Evolutionary conservation across 1,140 invertebrate species (phyloP).

Genomic region (Bombus impatiens): DNA sequence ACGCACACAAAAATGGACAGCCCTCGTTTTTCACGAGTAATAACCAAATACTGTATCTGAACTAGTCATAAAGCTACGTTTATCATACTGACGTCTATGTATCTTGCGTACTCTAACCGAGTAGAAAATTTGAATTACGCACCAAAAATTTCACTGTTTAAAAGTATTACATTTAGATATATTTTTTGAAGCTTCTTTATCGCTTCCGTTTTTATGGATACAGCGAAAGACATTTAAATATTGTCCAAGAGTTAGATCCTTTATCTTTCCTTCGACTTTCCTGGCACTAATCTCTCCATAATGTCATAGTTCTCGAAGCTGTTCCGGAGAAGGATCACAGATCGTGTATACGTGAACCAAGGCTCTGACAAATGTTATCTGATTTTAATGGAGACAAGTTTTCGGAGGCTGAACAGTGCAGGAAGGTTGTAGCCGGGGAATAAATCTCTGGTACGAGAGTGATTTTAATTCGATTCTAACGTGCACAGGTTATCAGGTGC

Average conservation of each 20-base stretch:
- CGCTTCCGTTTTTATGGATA: neutral
- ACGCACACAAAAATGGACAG: slow-evolving; percentile 37
- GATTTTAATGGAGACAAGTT: slow-evolving; percentile 43
- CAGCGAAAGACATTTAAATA: neutral
- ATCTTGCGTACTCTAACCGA: neutral
- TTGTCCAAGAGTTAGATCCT: neutral
- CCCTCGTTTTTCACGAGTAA: slow-evolving; percentile 26
- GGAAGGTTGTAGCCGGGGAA: neutral
- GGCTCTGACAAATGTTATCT: slow-evolving; percentile 23
- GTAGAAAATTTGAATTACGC: neutral
- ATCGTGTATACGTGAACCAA: neutral
- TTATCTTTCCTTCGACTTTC: neutral
- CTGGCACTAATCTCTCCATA: slow-evolving; percentile 18
- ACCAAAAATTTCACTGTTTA: neutral
- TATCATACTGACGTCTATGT: neutral
- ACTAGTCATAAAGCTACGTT: slow-evolving; percentile 10
- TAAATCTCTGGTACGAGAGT: slow-evolving; percentile 1
- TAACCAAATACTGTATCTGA: neutral
- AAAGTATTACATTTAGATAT: neutral
- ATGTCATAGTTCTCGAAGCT: neutral
- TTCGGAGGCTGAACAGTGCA: slow-evolving; percentile 11
- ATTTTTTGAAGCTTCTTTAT: neutral
- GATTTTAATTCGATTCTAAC: slow-evolving; percentile 51
- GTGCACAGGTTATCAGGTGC: slow-evolving; percentile 38
- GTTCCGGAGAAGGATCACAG: neutral